phyloP scores from a whole-genome alignment of 2,888 invertebrate genomes.

The Ectropis crepuscularia region DNA sequence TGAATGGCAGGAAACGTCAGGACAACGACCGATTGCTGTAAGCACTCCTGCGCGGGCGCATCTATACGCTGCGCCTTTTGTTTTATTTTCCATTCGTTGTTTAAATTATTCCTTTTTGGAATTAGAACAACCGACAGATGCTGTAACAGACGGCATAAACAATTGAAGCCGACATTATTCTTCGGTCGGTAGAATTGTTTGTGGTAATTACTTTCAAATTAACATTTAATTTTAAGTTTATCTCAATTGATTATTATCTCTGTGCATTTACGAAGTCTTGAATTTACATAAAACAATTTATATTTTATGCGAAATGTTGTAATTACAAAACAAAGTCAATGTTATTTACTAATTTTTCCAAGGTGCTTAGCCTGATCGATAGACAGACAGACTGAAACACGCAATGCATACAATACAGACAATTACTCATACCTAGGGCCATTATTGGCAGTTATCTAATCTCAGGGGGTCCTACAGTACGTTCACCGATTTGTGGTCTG shows the following conservation, averaged over 20 bases:
- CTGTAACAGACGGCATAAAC: constrained; percentile 16
- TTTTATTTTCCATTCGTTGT: constrained; percentile 36
- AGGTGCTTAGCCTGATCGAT: background rate
- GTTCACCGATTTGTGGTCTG: too few species aligned
- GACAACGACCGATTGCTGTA: constrained; percentile 65
- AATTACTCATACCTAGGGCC: too few species aligned
- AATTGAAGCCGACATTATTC: constrained; percentile 7
- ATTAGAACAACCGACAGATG: constrained; percentile 20
- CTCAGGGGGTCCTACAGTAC: too few species aligned
- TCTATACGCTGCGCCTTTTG: constrained; percentile 41
- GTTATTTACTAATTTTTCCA: background rate
- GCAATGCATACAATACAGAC: too few species aligned
- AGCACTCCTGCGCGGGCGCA: constrained; percentile 38
- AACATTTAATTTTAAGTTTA: constrained; percentile 29
- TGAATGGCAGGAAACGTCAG: constrained; percentile 61
- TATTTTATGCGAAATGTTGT: constrained; percentile 3
- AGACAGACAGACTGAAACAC: too few species aligned
- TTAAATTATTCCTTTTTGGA: constrained; percentile 24
- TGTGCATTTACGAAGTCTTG: constrained; percentile 2
- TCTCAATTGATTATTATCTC: constrained; percentile 31
- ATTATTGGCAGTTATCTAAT: too few species aligned
- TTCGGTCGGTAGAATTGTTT: constrained; percentile 13
- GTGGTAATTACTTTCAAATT: constrained; percentile 8
- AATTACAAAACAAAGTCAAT: constrained; percentile 3
- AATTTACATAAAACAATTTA: constrained; percentile 28